phyloP scores from a whole-genome alignment of 2,797 vertebrate species.

The Chrosomus eos region DNA sequence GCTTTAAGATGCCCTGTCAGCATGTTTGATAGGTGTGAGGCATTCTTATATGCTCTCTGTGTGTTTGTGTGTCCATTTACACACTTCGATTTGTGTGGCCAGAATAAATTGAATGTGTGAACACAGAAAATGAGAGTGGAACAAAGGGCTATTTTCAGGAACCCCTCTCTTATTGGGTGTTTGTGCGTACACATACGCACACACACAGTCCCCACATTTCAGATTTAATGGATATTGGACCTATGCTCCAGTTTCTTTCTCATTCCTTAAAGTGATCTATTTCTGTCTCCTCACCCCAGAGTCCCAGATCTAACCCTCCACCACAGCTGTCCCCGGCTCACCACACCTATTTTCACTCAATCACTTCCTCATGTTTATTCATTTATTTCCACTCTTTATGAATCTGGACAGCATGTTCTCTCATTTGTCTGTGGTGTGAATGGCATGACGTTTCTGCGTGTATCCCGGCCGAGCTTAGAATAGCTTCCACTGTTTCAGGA shows the following conservation, averaged over 20 bases:
- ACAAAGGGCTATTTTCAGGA: slow-evolving; percentile 48
- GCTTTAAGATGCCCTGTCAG: slow-evolving; percentile 21
- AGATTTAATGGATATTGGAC: slow-evolving; percentile 48
- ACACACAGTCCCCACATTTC: slow-evolving; percentile 21
- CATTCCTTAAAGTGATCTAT: slow-evolving; percentile 33
- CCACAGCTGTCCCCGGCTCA: slow-evolving; percentile 71
- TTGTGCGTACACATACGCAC: slow-evolving; percentile 13
- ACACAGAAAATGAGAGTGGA: slow-evolving; percentile 75
- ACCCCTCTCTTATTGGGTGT: slow-evolving; percentile 8
- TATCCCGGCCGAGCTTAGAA: slow-evolving; percentile 16
- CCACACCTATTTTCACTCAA: slow-evolving; percentile 65
- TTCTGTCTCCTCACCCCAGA: slow-evolving; percentile 33
- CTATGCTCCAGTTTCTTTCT: slow-evolving; percentile 39
- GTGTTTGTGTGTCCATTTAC: slow-evolving; percentile 32
- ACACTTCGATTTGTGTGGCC: slow-evolving; percentile 41
- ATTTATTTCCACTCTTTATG: slow-evolving; percentile 22
- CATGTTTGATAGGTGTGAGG: slow-evolving; percentile 26
- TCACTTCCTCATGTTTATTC: slow-evolving; percentile 19
- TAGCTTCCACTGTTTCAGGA: slow-evolving; percentile 23
- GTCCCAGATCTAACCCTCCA: slow-evolving; percentile 45
- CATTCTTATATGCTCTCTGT: slow-evolving; percentile 15
- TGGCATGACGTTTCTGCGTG: slow-evolving; percentile 7
- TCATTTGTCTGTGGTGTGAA: slow-evolving; percentile 16
- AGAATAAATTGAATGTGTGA: slow-evolving; percentile 74
- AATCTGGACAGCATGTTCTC: slow-evolving; percentile 18